phyloP scores from a whole-genome alignment of 2,888 invertebrate genomes.

The Leucoptera coffeella region DNA sequence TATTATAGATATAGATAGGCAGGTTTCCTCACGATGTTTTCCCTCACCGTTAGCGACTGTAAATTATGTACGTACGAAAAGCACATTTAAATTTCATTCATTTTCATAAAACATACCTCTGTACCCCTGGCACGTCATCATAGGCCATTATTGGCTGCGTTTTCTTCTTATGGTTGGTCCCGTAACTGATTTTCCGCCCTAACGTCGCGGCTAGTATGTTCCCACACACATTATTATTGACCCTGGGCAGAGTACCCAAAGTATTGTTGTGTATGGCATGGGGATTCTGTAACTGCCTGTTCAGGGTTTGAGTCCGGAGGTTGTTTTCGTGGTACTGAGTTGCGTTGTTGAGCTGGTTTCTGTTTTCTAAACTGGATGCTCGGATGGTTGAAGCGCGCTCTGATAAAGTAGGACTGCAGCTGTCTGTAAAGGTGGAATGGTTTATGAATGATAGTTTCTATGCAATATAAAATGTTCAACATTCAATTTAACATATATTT shows the following conservation, averaged over 20 bases:
- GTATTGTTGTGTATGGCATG: constrained; percentile 41
- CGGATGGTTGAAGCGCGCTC: constrained; percentile 79
- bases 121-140: constrained; percentile 54
- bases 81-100: too few relatives aligned
- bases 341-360: constrained; percentile 26
- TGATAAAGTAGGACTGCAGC: constrained; percentile 76
- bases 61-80: too few relatives aligned
- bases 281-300: constrained; percentile 23
- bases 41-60: too few relatives aligned
- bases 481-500: too few relatives aligned
- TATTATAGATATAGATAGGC: too few relatives aligned
- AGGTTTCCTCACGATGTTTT: too few relatives aligned
- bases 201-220: constrained; percentile 31
- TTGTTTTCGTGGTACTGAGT: constrained; percentile 18
- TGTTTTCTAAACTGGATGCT: constrained; percentile 62
- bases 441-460: too few relatives aligned
- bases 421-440: too few relatives aligned
- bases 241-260: constrained; percentile 35
- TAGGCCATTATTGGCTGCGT: constrained; percentile 51
- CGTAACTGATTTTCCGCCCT: constrained; percentile 45
- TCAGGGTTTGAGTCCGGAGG: constrained; percentile 36
- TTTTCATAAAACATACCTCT: constrained; percentile 26
- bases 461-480: too few relatives aligned
- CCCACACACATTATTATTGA: constrained; percentile 24
- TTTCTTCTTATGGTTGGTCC: constrained; percentile 45